phyloP scores from a whole-genome alignment of 2,888 invertebrate genomes.

The Caenorhabditis drosophilae region DNA sequence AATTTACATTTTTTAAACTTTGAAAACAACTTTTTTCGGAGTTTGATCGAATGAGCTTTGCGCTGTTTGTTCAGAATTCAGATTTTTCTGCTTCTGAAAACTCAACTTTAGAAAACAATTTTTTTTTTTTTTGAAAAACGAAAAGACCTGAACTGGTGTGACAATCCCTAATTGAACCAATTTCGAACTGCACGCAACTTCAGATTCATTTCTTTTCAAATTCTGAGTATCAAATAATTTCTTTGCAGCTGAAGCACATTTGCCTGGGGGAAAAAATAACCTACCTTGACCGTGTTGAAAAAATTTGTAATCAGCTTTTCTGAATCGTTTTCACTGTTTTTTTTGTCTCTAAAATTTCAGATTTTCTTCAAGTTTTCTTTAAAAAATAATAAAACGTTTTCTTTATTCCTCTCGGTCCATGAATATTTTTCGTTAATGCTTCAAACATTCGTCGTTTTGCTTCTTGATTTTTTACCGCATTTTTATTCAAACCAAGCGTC shows the following conservation, averaged over 20 bases:
- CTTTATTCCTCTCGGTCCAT: conserved; percentile 13
- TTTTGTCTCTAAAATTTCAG: neutral
- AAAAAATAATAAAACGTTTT: neutral
- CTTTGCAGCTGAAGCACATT: no score
- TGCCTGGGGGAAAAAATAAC: no score
- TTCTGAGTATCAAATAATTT: no score
- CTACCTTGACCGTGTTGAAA: no score
- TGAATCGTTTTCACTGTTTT: neutral
- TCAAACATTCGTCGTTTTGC: neutral
- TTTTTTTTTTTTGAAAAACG: no score
- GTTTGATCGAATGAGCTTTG: no score
- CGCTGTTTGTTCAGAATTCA: no score
- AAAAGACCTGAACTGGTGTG: neutral
- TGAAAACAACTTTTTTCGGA: no score
- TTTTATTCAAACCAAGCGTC: neutral
- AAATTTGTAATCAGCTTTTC: no score
- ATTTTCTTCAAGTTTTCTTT: neutral
- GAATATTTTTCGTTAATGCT: conserved; percentile 8
- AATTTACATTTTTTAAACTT: neutral
- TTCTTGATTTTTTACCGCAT: neutral
- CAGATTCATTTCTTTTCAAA: neutral
- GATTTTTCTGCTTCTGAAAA: no score
- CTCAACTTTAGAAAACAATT: no score
- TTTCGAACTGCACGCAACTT: neutral
- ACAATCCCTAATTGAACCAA: neutral